A percentile compares a stretch with the other conserved stretches of the same genome.
Evolutionary conservation across 2,797 vertebrate species (phyloP).

Genomic region (Allobates femoralis): DNA sequence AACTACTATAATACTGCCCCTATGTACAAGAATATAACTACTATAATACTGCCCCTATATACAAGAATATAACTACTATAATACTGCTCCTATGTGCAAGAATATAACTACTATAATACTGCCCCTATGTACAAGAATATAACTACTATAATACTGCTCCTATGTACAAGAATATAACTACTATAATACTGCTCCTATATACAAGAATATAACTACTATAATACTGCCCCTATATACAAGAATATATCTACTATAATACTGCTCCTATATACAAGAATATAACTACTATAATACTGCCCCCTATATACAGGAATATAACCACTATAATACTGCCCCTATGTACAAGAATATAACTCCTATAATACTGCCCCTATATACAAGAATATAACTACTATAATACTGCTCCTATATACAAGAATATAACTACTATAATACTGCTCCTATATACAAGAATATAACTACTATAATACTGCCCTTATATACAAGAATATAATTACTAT

Average conservation of each 20-base stretch:
- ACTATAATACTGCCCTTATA: too few relatives aligned
- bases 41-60: too few relatives aligned
- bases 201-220: constrained; percentile 8
- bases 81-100: not conserved
- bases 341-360: constrained; percentile 5
- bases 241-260: too few relatives aligned
- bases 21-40: not conserved
- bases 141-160: constrained; percentile 9
- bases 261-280: too few relatives aligned
- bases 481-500: too few relatives aligned
- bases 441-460: not conserved
- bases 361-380: not conserved
- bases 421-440: constrained; percentile 4
- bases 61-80: too few relatives aligned
- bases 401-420: not conserved
- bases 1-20: constrained; percentile 2
- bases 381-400: too few relatives aligned
- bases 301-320: too few relatives aligned
- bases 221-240: constrained; percentile 2
- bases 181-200: constrained; percentile 8
- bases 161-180: too few relatives aligned
- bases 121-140: not conserved
- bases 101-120: not conserved
- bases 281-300: too few relatives aligned
- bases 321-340: constrained; percentile 2